These are phyloP conservation scores for Nothoprocta pentlandii DNA, from an alignment of 2,113 vertebrate species.

Conservation along the genomic window DNA sequence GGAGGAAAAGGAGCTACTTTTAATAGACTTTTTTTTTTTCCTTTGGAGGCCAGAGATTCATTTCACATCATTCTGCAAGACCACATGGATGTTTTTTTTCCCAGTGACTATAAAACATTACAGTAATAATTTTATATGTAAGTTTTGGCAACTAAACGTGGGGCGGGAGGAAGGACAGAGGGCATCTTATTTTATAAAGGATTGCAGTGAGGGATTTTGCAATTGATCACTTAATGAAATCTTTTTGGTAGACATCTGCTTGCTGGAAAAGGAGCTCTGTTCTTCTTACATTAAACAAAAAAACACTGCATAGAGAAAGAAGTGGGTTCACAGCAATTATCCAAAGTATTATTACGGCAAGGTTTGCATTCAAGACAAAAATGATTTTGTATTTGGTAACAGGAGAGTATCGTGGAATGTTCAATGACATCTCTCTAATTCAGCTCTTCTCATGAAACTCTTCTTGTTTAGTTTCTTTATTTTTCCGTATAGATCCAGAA, in stretches of 20 bases:
- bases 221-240: slow-evolving; percentile 43
- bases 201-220: slow-evolving; percentile 58
- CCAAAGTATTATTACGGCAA: neutral
- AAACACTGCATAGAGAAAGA: neutral
- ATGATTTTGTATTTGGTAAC: neutral
- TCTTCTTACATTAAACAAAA: neutral
- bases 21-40: slow-evolving; percentile 44
- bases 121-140: slow-evolving; percentile 57
- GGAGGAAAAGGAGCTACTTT: slow-evolving; percentile 57
- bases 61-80: slow-evolving; percentile 64
- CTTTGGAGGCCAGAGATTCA: slow-evolving; percentile 59
- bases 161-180: slow-evolving; percentile 63
- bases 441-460: neutral
- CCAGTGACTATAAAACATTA: slow-evolving; percentile 58
- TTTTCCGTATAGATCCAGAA: neutral
- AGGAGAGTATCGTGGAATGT: neutral
- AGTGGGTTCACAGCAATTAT: neutral
- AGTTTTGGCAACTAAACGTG: slow-evolving; percentile 44
- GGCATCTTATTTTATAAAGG: slow-evolving; percentile 47
- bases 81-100: slow-evolving; percentile 41
- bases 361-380: neutral
- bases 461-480: neutral
- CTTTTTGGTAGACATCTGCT: slow-evolving; percentile 30
- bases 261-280: neutral
- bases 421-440: neutral